Conservation (phyloP, 1,140 invertebrate genomes). For the Lysiphlebus fabarum region DNA sequence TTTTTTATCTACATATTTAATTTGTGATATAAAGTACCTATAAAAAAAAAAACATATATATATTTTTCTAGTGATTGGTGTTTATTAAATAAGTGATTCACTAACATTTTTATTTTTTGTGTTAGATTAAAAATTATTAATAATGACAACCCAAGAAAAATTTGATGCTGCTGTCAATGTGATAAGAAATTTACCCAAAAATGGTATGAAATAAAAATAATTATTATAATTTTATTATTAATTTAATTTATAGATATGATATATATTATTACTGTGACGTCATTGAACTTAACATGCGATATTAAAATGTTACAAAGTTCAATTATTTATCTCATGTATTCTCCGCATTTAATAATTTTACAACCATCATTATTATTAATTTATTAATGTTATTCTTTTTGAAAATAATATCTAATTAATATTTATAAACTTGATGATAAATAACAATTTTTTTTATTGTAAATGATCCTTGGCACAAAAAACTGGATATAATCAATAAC, state of each 20-base stretch:
- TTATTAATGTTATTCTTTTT: background rate
- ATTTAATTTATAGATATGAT: conserved; percentile 21
- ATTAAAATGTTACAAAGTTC: background rate
- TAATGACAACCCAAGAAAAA: conserved; percentile 75
- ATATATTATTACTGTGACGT: background rate
- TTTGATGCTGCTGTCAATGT: conserved; percentile 86
- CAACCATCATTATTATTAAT: background rate
- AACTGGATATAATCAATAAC: background rate
- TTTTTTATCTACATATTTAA: no score
- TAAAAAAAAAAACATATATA: no score
- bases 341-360: background rate
- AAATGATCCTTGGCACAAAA: no score
- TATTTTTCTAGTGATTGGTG: no score
- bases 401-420: no score
- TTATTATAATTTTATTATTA: conserved; percentile 22
- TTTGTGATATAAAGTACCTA: no score
- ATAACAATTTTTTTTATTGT: no score
- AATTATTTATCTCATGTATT: background rate
- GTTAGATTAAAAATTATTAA: no score
- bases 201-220: conserved; percentile 62
- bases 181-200: conserved; percentile 81
- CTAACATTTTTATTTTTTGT: no score
- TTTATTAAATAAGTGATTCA: no score
- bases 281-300: background rate
- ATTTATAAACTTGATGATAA: no score